A percentile compares a stretch with the other conserved stretches of the same genome.
phyloP scores from a whole-genome alignment of 2,113 vertebrate species.

The Pungitius pungitius region DNA sequence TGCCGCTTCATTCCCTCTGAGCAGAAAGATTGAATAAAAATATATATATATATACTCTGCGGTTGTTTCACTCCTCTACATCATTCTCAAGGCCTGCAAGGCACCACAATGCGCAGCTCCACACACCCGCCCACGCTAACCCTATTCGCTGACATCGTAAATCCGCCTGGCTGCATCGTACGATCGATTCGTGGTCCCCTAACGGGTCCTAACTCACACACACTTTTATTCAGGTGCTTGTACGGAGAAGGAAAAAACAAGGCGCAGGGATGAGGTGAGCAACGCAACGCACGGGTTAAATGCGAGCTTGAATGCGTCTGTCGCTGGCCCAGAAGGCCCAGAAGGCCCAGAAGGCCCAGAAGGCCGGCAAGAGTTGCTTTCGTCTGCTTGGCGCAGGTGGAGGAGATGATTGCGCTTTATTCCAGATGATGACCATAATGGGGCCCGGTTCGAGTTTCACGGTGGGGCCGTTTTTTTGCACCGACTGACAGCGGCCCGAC shows the following conservation, averaged over 20 bases:
- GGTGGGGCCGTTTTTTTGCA: conserved; percentile 34
- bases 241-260: conserved; percentile 22
- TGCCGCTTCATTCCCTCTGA: conserved; percentile 7
- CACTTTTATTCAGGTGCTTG: conserved; percentile 57
- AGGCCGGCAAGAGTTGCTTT: conserved; percentile 46
- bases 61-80: conserved; percentile 41
- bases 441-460: conserved; percentile 55
- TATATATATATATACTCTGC: conserved; percentile 15
- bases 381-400: conserved; percentile 54
- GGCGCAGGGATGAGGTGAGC: neutral
- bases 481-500: conserved; percentile 50
- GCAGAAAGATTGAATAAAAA: neutral
- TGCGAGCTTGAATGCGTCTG: conserved; percentile 23
- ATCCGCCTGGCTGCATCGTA: conserved; percentile 59
- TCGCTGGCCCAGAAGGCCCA: conserved; percentile 23
- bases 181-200: conserved; percentile 70
- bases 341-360: conserved; percentile 42
- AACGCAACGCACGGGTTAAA: conserved; percentile 21
- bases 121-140: conserved; percentile 60
- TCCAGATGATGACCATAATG: conserved; percentile 66
- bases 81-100: conserved; percentile 34
- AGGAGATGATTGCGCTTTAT: conserved; percentile 63
- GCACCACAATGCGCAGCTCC: conserved; percentile 59
- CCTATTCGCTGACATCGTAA: conserved; percentile 66
- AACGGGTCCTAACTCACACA: conserved; percentile 58